phyloP scores from a whole-genome alignment of 2,888 invertebrate genomes.

The Vesta saturnalis region DNA sequence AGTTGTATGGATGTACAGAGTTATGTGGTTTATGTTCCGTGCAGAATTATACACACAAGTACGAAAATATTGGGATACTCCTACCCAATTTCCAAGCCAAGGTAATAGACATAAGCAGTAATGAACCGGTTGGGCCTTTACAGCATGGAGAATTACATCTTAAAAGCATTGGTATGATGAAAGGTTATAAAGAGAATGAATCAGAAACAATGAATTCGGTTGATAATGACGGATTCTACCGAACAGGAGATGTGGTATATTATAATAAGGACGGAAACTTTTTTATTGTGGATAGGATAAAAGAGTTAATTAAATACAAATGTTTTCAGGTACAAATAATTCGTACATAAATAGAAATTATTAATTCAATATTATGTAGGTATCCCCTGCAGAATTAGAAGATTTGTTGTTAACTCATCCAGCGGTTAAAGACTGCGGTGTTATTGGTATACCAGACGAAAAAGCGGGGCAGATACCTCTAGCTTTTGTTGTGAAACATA shows the following conservation, averaged over 20 bases:
- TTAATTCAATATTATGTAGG: conserved; percentile 54
- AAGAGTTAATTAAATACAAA: conserved; percentile 90
- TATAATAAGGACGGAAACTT: conserved; percentile 78
- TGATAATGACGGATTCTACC: conserved; percentile 77
- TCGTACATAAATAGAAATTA: neutral
- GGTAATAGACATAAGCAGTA: conserved; percentile 67
- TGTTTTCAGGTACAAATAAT: conserved; percentile 72
- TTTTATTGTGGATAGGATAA: conserved; percentile 82
- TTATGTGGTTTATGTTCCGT: neutral
- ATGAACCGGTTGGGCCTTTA: conserved; percentile 67
- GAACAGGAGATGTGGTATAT: conserved; percentile 83
- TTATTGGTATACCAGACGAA: conserved; percentile 81
- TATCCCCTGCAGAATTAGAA: conserved; percentile 89
- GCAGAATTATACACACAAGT: neutral
- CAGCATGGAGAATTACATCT: conserved; percentile 84
- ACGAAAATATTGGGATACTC: conserved; percentile 66
- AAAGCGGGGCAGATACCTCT: conserved; percentile 79
- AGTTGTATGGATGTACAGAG: conserved; percentile 31
- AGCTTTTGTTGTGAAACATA: conserved; percentile 78
- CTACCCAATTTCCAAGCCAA: conserved; percentile 69
- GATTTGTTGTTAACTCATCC: conserved; percentile 77
- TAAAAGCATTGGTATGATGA: conserved; percentile 70
- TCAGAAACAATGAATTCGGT: conserved; percentile 70
- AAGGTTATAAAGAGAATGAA: conserved; percentile 78
- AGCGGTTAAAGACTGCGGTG: conserved; percentile 81